Base-by-base conservation (phyloP, 2,888 invertebrate species). In the Cheilosia variabilis region DNA sequence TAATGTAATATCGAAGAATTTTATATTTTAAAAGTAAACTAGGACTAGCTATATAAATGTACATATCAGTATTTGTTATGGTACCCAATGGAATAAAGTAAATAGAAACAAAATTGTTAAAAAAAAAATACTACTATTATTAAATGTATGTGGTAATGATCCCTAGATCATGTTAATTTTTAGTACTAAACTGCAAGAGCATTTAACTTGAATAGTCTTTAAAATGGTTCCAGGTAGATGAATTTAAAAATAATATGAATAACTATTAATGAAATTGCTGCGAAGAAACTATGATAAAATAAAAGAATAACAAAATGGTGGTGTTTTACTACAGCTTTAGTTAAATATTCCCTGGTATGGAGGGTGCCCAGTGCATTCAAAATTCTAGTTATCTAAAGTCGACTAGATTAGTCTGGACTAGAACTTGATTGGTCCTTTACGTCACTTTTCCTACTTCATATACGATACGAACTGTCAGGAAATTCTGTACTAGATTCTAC, bases 61-160 rank as follows among this genome's bases (percentile, higher is more conserved):
- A 86, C 80, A 86, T 86, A 86, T 81, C 80, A 86, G 45, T 69
- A 58, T 77, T 71, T 34, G 34, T 37, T 66, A 65, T n/a, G 6
- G 62, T 60, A 60, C 57, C 22, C 34, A 68, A 55, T 62, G 55
- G 41, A 41, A 37, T 57, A 37, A 73, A 34, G 24, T 34, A 43
- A 57, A 50, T n/a, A 62, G 13, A 58, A 68, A 81, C 10, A 2
- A 37, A 77, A 77, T 50, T 82, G 82, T 84, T 84, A 75, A 24
- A 31, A 31, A 27, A 31, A 31, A 31, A 27, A 47, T 50, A 72
- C 41, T 43, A 72, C 4, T 60, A 82, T 62, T 60, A 60, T 63
- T 69, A 22, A 66, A 69, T 84, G 75, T 65, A 45, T 80, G 84
- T 84, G 80, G 84, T 66, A 75, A 65, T 65, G 79, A 43, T 60